Conservation (phyloP, 2,797 vertebrate genomes). For the Typhlichthys subterraneus region DNA sequence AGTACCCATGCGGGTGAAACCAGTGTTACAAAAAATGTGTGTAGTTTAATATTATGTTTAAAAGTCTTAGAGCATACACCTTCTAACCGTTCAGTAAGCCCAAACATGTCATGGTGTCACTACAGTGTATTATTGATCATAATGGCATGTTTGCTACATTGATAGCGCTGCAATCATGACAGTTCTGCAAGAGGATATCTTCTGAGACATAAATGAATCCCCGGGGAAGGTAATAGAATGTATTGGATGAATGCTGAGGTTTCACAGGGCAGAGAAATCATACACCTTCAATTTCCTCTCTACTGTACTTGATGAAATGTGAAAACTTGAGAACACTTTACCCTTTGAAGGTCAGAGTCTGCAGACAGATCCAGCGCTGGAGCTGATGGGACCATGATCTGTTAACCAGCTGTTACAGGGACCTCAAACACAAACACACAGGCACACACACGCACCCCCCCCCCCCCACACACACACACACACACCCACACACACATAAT, state of each 20-base stretch:
- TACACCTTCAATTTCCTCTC: slow-evolving; percentile 1
- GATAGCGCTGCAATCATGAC: too few relatives aligned
- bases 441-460: neutral
- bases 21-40: too few relatives aligned
- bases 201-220: neutral
- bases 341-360: slow-evolving; percentile 17
- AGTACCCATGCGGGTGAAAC: too few relatives aligned
- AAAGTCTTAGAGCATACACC: too few relatives aligned
- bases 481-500: neutral
- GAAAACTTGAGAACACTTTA: slow-evolving; percentile 35
- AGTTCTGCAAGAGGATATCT: too few relatives aligned
- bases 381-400: slow-evolving; percentile 31
- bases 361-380: slow-evolving; percentile 15
- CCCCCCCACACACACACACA: slow-evolving; percentile 7
- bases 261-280: slow-evolving; percentile 13
- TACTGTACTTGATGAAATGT: slow-evolving; percentile 7
- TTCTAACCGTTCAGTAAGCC: too few relatives aligned
- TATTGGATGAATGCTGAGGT: neutral
- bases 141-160: too few relatives aligned
- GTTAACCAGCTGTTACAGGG: slow-evolving; percentile 44
- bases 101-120: too few relatives aligned
- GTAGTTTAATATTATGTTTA: too few relatives aligned
- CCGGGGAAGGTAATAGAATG: neutral
- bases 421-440: neutral
- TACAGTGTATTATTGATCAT: too few relatives aligned